These are phyloP conservation scores for Cistogaster globosa DNA, from an alignment of 2,888 invertebrate genomes.

Conservation along the genomic window DNA sequence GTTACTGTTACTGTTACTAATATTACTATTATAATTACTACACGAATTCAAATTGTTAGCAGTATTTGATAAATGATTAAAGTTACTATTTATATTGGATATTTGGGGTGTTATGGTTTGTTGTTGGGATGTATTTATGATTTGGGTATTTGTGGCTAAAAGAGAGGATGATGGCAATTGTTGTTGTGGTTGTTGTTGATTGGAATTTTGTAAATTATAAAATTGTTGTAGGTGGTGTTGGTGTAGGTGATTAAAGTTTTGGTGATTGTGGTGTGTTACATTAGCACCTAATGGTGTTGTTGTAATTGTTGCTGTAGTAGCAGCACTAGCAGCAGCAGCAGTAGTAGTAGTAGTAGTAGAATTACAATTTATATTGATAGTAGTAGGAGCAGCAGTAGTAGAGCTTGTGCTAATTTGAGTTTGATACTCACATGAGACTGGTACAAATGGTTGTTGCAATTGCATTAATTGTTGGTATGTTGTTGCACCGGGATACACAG, in stretches of 20 bases:
- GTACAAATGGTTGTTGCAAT: conserved; percentile 96
- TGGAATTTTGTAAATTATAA: conserved; percentile 61
- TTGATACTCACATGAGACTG: conserved; percentile 98
- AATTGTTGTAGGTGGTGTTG: conserved; percentile 73
- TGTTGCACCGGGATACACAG: conserved; percentile 95
- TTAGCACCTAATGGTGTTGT: conserved; percentile 74
- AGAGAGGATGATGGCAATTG: conserved; percentile 71
- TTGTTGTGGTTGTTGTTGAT: conserved; percentile 74
- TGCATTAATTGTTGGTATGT: conserved; percentile 98
- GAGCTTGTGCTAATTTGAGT: conserved; percentile 75
- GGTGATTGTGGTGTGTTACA: conserved; percentile 74
- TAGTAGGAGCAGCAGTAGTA: conserved; percentile 75
- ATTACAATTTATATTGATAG: conserved; percentile 69
- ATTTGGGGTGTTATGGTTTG: conserved; percentile 57
- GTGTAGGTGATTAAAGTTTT: conserved; percentile 72
- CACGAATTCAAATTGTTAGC: conserved; percentile 43
- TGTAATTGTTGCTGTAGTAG: conserved; percentile 73
- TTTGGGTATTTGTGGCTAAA: conserved; percentile 61
- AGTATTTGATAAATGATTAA: conserved; percentile 63
- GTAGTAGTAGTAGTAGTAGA: conserved; percentile 59
- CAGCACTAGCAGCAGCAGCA: conserved; percentile 77
- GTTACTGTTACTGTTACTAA: conserved; percentile 63
- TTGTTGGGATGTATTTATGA: conserved; percentile 60
- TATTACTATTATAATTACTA: conserved; percentile 58
- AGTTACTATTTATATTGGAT: conserved; percentile 66